Evolutionary conservation across 2,888 invertebrate genomes (phyloP), one percentile per base, ranked within the genome.

Genomic region (Rhabditoides inermis): DNA sequence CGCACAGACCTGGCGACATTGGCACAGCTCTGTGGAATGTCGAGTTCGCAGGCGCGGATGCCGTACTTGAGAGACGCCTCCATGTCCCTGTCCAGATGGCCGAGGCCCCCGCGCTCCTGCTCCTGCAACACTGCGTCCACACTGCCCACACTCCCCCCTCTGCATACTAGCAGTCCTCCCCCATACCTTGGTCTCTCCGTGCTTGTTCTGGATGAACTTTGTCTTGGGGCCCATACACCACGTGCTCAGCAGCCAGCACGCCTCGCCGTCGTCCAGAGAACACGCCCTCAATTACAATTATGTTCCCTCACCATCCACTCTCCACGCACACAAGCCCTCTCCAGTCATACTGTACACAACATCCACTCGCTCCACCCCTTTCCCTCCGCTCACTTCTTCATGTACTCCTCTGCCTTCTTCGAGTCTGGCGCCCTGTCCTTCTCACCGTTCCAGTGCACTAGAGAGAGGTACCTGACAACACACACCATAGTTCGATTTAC

Each of bases 11-110:
- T 60, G 2, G 89, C 86, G 1, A 91, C 81, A 80, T 92, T 92
- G 0, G 86, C 86, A 80, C 95, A 95, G 0, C 88, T 87, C 73
- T 85, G 86, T 76, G 88, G 84, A 74, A 90, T 86, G 22, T 86
- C 87, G 0, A 85, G 78, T 58, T 89, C 86, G 77, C 94, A 95
- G 0, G 86, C 88, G 77, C 84, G 85, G 53, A 82, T 78, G 0
- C 88, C 85, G 71, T 84, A 86, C 35, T 84, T 80, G 76, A 88
- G 87, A 0, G 90, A 90, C 77, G 87, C 85, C 82, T n/a, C 77
- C 76, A 68, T 69, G 53, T 71, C 58, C 6, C 69, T 57, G 20
- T 59, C 54, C 26, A 73, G 42, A 10, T 53, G 41, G 18, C 71
- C 70, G 10, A 68, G 55, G n/a, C 46, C 44, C 10, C 62, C 39